Conservation (phyloP, 2,113 vertebrate genomes). For the Eidolon helvum region DNA sequence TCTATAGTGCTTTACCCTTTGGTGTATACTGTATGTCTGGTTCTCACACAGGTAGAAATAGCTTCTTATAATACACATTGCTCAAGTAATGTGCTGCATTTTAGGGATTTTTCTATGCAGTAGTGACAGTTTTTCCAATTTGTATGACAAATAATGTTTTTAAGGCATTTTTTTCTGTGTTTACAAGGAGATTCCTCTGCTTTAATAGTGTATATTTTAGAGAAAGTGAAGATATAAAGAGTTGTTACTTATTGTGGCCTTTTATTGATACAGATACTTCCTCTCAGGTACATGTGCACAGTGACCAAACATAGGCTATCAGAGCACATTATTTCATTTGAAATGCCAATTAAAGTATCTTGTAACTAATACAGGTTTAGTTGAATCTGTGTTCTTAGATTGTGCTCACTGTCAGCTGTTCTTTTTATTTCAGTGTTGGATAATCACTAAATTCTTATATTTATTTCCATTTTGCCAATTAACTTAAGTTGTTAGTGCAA, state of each 20-base stretch:
- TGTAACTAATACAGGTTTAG: neutral
- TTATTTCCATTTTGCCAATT: conserved; percentile 71
- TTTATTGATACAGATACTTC: neutral
- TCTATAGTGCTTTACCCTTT: neutral
- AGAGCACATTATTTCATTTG: conserved; percentile 1
- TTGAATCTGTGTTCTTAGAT: conserved; percentile 20
- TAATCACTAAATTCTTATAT: conserved; percentile 67
- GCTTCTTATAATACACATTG: neutral
- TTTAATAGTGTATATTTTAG: neutral
- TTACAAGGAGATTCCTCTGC: neutral
- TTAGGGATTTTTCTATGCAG: neutral
- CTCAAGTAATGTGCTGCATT: neutral
- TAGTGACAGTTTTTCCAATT: neutral
- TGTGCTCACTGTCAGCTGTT: conserved; percentile 19
- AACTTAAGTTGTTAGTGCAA: conserved; percentile 68
- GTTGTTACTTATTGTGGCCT: neutral
- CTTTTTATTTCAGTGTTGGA: conserved; percentile 33
- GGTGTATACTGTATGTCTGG: neutral
- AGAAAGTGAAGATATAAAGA: neutral
- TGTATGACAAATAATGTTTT: neutral
- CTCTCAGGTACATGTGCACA: neutral
- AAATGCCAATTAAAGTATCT: neutral
- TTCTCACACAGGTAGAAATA: neutral
- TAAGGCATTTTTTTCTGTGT: neutral
- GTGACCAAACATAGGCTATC: neutral